phyloP scores from a whole-genome alignment of 92 coral and sea anemone species.

The Umimayanthus kanabou region DNA sequence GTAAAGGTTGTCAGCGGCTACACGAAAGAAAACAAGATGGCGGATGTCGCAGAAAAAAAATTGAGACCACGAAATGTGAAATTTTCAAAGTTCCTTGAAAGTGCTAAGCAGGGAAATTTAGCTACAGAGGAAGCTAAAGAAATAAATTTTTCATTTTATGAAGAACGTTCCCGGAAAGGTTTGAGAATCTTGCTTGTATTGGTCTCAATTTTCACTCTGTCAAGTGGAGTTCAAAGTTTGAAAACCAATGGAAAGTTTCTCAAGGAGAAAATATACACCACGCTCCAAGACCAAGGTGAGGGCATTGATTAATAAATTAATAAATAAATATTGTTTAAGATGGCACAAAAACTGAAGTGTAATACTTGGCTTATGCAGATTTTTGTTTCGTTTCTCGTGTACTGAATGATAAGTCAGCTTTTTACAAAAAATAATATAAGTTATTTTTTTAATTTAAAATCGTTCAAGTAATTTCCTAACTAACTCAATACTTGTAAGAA shows the following conservation, averaged over 20 bases:
- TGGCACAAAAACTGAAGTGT: too few species aligned
- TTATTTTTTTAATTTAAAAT: too few species aligned
- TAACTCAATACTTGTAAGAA: too few species aligned
- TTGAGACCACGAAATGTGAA: neutral
- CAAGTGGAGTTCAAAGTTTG: slow-evolving; percentile 26
- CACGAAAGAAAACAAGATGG: neutral
- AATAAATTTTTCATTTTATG: slow-evolving; percentile 2
- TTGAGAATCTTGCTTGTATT: slow-evolving; percentile 19
- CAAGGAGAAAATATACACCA: slow-evolving; percentile 12
- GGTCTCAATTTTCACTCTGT: slow-evolving; percentile 23
- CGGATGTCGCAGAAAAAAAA: neutral
- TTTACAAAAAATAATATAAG: too few species aligned
- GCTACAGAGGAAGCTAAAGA: neutral
- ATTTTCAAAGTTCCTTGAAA: neutral
- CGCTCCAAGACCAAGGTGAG: slow-evolving; percentile 19
- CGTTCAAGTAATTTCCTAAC: too few species aligned
- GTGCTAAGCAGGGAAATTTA: neutral
- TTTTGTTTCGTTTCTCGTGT: too few species aligned
- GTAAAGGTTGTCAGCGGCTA: neutral
- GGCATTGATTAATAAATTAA: neutral
- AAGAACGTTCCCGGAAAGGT: slow-evolving; percentile 26
- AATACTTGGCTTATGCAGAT: too few species aligned
- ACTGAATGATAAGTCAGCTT: too few species aligned
- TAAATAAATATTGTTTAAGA: neutral
- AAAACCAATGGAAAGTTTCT: slow-evolving; percentile 21